These are phyloP conservation scores for Trachymyrmex septentrionalis DNA, from an alignment of 1,140 invertebrate species.

Conservation along the genomic window DNA sequence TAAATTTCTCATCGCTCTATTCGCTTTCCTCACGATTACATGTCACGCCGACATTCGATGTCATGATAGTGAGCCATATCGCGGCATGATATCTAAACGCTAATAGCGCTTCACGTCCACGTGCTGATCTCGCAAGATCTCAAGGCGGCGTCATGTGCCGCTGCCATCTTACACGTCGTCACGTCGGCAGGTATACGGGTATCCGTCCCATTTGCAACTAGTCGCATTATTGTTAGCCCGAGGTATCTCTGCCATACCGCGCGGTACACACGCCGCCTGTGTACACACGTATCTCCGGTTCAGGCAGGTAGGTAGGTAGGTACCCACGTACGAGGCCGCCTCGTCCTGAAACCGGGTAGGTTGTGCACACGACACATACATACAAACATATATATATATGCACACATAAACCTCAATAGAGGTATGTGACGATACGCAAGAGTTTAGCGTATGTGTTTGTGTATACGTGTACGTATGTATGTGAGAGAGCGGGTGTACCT, in stretches of 20 bases:
- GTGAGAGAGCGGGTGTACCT: slow-evolving; percentile 60
- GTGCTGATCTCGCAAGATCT: slow-evolving; percentile 50
- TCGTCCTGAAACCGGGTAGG: slow-evolving; percentile 60
- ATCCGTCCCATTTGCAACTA: slow-evolving; percentile 77
- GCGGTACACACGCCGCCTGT: slow-evolving; percentile 68
- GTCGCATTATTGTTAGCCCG: slow-evolving; percentile 78
- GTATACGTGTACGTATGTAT: slow-evolving; percentile 18
- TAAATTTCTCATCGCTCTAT: slow-evolving; percentile 13
- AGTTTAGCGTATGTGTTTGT: slow-evolving; percentile 13
- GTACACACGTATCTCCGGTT: slow-evolving; percentile 75
- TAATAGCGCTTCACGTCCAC: slow-evolving; percentile 38
- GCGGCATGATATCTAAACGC: slow-evolving; percentile 31
- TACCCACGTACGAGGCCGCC: slow-evolving; percentile 68
- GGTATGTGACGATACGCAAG: slow-evolving; percentile 26
- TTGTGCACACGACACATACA: slow-evolving; percentile 4
- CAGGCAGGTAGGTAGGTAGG: slow-evolving; percentile 60
- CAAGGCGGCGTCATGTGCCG: slow-evolving; percentile 14
- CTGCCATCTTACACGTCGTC: slow-evolving; percentile 73
- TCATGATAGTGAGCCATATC: slow-evolving; percentile 25
- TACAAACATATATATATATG: neutral
- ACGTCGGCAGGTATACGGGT: slow-evolving; percentile 75
- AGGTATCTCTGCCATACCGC: slow-evolving; percentile 76
- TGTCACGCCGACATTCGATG: neutral
- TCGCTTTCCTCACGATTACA: slow-evolving; percentile 5
- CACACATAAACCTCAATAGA: neutral